These are phyloP conservation scores for Acrocyrtus sp. DNA, from an alignment of 2,888 invertebrate species.

Conservation along the genomic window DNA sequence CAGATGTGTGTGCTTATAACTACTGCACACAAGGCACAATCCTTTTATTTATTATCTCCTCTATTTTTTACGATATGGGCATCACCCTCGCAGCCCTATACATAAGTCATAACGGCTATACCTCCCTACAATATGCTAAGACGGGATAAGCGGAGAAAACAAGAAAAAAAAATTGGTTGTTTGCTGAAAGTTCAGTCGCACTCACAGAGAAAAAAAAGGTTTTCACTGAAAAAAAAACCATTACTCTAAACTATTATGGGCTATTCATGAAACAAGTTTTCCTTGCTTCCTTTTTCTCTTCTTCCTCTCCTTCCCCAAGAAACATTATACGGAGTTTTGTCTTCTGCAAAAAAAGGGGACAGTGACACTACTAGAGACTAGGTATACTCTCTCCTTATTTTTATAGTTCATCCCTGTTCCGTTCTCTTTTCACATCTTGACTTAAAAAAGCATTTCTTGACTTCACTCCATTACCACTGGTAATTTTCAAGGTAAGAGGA, in stretches of 20 bases:
- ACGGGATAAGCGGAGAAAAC: too few species aligned
- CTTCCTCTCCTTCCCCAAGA: slow-evolving; percentile 4
- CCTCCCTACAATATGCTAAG: slow-evolving; percentile 1
- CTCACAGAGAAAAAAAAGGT: too few species aligned
- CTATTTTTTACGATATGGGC: too few species aligned
- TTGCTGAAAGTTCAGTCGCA: slow-evolving; percentile 5
- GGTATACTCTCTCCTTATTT: too few species aligned
- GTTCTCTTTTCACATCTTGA: slow-evolving; percentile 33
- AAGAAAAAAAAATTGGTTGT: neutral
- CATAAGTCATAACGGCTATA: too few species aligned
- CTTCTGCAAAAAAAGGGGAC: slow-evolving; percentile 19
- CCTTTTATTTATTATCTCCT: too few species aligned
- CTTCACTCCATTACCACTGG: neutral
- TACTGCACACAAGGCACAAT: too few species aligned
- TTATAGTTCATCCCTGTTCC: slow-evolving; percentile 34
- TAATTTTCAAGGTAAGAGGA: slow-evolving; percentile 20
- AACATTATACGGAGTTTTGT: too few species aligned
- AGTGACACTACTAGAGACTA: slow-evolving; percentile 14
- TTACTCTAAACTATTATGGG: slow-evolving; percentile 47
- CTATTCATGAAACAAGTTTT: slow-evolving; percentile 49
- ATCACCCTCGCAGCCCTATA: too few species aligned
- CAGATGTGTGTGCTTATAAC: too few species aligned
- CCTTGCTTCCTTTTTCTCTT: slow-evolving; percentile 4
- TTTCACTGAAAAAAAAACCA: slow-evolving; percentile 36
- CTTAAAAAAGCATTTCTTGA: slow-evolving; percentile 22